Evolutionary conservation across 2,113 vertebrate genomes (phyloP).

Genomic region (Silurus glanis): DNA sequence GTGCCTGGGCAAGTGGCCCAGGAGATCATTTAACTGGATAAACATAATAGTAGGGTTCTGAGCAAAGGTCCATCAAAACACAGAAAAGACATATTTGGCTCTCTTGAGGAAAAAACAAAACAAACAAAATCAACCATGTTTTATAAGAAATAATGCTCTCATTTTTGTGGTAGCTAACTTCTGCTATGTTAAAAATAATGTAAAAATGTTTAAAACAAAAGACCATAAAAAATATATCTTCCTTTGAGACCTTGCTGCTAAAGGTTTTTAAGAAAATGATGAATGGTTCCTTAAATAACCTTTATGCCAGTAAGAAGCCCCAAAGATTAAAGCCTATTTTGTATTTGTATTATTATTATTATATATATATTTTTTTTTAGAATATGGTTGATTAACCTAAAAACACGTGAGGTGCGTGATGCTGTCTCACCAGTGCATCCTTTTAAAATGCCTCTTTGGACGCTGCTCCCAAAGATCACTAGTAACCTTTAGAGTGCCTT

Average conservation of each 20-base stretch:
- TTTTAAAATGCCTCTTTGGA: not conserved
- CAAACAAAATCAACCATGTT: not conserved
- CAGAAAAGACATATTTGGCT: not conserved
- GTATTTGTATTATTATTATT: not conserved
- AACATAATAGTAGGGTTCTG: slow-evolving; percentile 38
- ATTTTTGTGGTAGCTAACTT: not conserved
- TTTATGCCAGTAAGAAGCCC: not conserved
- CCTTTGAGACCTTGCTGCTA: not conserved
- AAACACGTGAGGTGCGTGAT: not conserved
- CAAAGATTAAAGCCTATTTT: not conserved
- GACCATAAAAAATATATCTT: not conserved
- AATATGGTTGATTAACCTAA: not conserved
- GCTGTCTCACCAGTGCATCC: not conserved
- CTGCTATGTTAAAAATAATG: not conserved
- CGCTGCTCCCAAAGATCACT: not conserved
- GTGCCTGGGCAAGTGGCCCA: slow-evolving; percentile 43
- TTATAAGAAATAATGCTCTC: not conserved
- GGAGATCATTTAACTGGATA: slow-evolving; percentile 44
- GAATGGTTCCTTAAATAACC: not conserved
- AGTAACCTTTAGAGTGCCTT: not conserved
- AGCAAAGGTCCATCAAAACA: slow-evolving; percentile 11
- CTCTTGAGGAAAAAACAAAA: not conserved
- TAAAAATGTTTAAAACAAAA: not conserved
- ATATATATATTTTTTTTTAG: not conserved
- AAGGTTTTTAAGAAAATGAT: not conserved